Evolutionary conservation across 2,797 vertebrate species (phyloP), one percentile per base, ranked within the genome.

Genomic region (Enteromius treurensis): DNA sequence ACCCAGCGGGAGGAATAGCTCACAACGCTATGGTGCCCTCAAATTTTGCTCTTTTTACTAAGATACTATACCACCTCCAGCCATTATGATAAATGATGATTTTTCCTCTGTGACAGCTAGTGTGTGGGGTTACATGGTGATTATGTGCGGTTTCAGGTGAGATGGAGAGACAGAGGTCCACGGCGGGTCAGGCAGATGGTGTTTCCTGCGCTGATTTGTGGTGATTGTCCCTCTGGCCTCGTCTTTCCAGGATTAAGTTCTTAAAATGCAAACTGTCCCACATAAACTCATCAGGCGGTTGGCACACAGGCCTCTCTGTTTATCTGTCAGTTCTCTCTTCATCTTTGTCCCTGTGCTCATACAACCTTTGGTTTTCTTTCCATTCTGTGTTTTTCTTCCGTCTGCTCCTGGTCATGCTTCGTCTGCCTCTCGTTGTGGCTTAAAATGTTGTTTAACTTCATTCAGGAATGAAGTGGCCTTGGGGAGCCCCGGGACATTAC

Each of bases 221-320:
- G 70, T n/a, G 69, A 76, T 70, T 37, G 76, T 88, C 82, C 80
- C 62, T 65, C 80, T 75, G 69, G 80, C 77, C 82, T 84, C 65
- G 53, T 62, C 81, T 82, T 60, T 74, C 75, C 42, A 76, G 84
- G 84, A 86, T 88, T 80, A 84, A 82, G 76, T 81, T 64, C 60
- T 84, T 81, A 86, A 71, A 84, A 82, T 62, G 80, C 70, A 71
- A 86, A 86, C 82, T 82, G 82, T 84, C 79, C 65, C 65, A 80
- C 82, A 82, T 84, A 69, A 51, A 68, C 79, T 69, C 68, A 84
- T 77, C 49, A 80, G 65, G 69, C 75, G 64, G 45, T 85, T 74
- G 34, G 49, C 73, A 64, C 77, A 80, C 14, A 60, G 74, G 29
- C 37, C 75, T 78, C 62, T 71, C 67, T 58, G 3, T 80, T 83